Conservation (phyloP, 2,113 vertebrate genomes). For the Rafetus swinhoei region DNA sequence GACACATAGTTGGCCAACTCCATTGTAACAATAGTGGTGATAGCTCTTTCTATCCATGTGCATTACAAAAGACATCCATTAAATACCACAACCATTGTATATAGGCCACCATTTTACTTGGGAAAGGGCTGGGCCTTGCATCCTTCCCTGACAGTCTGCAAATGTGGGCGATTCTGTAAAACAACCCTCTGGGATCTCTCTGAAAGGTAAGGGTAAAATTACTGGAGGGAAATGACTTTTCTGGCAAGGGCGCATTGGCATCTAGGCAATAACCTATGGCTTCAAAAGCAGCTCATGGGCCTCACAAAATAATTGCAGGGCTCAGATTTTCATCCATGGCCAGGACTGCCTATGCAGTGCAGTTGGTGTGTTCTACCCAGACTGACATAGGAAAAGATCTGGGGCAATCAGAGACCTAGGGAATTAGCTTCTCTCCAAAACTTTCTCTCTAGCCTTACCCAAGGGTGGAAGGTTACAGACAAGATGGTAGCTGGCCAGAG, state of each 20-base stretch:
- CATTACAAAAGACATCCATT: conserved; percentile 42
- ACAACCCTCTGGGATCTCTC: conserved; percentile 66
- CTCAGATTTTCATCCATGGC: conserved; percentile 71
- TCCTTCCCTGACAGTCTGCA: conserved; percentile 65
- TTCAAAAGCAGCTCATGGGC: conserved; percentile 72
- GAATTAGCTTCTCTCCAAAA: conserved; percentile 57
- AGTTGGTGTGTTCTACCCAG: conserved; percentile 61
- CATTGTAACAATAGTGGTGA: not conserved
- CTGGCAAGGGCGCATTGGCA: conserved; percentile 63
- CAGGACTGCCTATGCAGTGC: conserved; percentile 65
- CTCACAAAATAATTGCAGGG: conserved; percentile 70
- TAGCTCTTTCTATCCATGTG: conserved; percentile 20
- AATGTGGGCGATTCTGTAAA: conserved; percentile 70
- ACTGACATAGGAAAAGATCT: conserved; percentile 21
- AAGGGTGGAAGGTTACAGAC: conserved; percentile 58
- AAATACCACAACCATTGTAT: conserved; percentile 43
- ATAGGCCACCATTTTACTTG: not conserved
- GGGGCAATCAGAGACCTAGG: conserved; percentile 36
- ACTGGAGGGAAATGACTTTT: conserved; percentile 68
- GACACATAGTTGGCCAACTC: not conserved
- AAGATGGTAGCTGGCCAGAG: not conserved
- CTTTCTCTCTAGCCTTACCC: conserved; percentile 61
- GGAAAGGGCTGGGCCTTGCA: conserved; percentile 38
- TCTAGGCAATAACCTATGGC: conserved; percentile 70
- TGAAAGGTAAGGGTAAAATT: conserved; percentile 65